Evolutionary conservation across 2,113 vertebrate species (phyloP).

Genomic region (Tretioscincus oriximinensis): DNA sequence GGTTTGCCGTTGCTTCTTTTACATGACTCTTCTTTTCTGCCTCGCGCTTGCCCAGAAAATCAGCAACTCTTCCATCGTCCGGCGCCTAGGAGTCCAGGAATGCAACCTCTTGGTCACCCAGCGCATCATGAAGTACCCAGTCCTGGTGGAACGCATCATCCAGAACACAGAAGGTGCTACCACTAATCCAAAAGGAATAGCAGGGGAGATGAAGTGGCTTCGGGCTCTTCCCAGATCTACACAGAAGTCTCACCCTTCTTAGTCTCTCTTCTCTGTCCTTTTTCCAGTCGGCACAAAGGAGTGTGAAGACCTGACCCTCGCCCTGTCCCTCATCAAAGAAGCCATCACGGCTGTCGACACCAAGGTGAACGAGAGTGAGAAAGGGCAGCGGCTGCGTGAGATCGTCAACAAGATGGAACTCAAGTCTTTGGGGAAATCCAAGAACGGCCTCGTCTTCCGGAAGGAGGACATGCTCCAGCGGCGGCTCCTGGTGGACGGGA

Average conservation of each 20-base stretch:
- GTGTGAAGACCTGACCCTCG: conserved; percentile 79
- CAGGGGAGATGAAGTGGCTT: too few species aligned
- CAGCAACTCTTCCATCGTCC: conserved; percentile 84
- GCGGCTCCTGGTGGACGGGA: conserved; percentile 81
- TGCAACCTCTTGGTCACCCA: conserved; percentile 94
- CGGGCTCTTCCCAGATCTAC: too few species aligned
- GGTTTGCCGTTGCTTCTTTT: background rate
- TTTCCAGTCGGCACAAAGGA: conserved; percentile 82
- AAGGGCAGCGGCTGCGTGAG: conserved; percentile 83
- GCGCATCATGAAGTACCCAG: conserved; percentile 95
- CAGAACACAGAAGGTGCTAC: conserved; percentile 88
- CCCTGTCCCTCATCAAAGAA: conserved; percentile 84
- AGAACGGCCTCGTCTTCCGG: conserved; percentile 85
- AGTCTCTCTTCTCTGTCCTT: conserved; percentile 17
- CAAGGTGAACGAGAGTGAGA: conserved; percentile 84
- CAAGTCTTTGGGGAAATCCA: conserved; percentile 85
- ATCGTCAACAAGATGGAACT: conserved; percentile 86
- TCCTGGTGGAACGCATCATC: conserved; percentile 89
- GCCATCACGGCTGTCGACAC: conserved; percentile 86
- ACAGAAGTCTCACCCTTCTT: background rate
- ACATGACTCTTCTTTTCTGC: too few species aligned
- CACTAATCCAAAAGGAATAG: too few species aligned
- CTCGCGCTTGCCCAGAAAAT: conserved; percentile 79
- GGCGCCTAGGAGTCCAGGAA: conserved; percentile 88
- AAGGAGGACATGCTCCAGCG: conserved; percentile 84